Percentiles rank a stretch among this genome's conserved stretches.
Conservation (phyloP, 2,888 invertebrate species). For the Agonopterix subpropinquella region DNA sequence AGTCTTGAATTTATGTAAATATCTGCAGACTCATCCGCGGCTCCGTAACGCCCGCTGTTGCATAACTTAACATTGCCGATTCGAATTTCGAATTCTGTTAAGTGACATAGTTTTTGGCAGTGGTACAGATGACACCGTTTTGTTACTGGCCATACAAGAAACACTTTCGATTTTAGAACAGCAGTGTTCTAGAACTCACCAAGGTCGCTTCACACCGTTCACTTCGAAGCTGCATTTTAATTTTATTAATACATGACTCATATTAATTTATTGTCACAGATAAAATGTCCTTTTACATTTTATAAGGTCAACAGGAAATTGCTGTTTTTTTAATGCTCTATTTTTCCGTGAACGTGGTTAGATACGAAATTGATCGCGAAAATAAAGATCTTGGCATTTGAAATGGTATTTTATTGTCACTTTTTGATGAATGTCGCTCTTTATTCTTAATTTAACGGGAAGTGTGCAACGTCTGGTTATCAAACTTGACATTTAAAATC, state of each 20-base stretch:
- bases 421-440: too few relatives aligned
- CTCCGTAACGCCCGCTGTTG: too few relatives aligned
- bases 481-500: too few relatives aligned
- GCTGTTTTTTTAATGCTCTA: constrained; percentile 11
- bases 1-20: too few relatives aligned
- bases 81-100: neutral
- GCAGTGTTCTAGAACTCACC: constrained; percentile 17
- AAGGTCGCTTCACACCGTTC: constrained; percentile 7
- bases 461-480: too few relatives aligned
- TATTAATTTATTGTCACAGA: constrained; percentile 4
- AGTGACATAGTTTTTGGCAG: neutral
- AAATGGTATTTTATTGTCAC: too few relatives aligned
- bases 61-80: too few relatives aligned
- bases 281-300: constrained; percentile 10
- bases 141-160: neutral
- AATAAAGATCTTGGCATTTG: too few relatives aligned
- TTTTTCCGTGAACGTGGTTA: neutral
- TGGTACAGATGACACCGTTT: neutral
- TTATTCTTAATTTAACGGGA: too few relatives aligned
- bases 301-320: constrained; percentile 23
- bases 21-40: too few relatives aligned
- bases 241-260: constrained; percentile 5
- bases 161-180: constrained; percentile 16
- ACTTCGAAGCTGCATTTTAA: constrained; percentile 7
- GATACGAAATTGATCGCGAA: too few relatives aligned